Conservation (phyloP, 2,888 invertebrate genomes). For the Drosophila neotestacea region DNA sequence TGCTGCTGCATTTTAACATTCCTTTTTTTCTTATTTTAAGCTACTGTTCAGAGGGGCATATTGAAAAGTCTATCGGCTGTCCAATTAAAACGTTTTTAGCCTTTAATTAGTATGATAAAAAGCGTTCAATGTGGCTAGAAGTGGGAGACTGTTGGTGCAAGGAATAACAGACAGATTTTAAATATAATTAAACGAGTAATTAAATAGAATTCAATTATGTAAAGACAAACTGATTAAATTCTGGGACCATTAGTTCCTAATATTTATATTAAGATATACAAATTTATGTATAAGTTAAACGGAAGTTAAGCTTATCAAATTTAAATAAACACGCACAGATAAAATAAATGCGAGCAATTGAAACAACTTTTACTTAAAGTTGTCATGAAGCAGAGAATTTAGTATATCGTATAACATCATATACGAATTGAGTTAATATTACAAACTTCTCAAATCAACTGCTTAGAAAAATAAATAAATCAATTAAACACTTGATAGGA, state of each 20-base stretch:
- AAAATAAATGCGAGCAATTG: too few species aligned
- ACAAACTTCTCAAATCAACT: slow-evolving; percentile 7
- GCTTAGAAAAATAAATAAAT: background rate
- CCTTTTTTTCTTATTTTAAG: slow-evolving; percentile 20
- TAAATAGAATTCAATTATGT: background rate
- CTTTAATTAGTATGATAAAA: slow-evolving; percentile 74
- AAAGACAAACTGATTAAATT: background rate
- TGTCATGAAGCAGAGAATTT: background rate
- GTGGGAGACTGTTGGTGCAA: background rate
- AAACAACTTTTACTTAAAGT: background rate
- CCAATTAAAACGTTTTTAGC: slow-evolving; percentile 75
- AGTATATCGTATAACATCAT: background rate
- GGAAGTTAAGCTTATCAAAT: background rate
- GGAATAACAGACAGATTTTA: slow-evolving; percentile 12
- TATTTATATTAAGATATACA: background rate
- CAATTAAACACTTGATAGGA: slow-evolving; percentile 1
- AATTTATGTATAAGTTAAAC: background rate
- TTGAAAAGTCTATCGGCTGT: slow-evolving; percentile 79
- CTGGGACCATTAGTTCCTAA: too few species aligned
- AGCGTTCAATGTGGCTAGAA: slow-evolving; percentile 45
- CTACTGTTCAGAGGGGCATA: slow-evolving; percentile 54
- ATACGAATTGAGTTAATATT: background rate
- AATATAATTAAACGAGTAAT: slow-evolving; percentile 1
- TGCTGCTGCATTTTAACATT: slow-evolving; percentile 12
- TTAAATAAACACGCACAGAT: background rate